Evolutionary conservation across 2,888 invertebrate genomes (phyloP).

Genomic region (Drosophila algonquin): DNA sequence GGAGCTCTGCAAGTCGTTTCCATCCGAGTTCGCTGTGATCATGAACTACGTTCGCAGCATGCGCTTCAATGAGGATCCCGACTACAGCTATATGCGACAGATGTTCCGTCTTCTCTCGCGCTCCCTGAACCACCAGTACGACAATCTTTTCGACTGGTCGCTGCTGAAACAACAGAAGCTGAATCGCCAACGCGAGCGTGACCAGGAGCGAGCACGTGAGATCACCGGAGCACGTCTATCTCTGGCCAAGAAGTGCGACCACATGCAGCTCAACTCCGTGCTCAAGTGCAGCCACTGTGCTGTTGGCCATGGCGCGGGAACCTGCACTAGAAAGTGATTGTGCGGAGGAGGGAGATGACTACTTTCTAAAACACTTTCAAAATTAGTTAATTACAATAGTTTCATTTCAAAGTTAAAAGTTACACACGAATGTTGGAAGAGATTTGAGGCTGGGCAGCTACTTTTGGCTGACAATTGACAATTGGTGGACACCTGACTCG

Average conservation of each 20-base stretch:
- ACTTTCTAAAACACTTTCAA: constrained; percentile 15
- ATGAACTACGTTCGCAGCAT: constrained; percentile 98
- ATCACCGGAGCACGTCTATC: background rate
- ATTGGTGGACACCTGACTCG: background rate
- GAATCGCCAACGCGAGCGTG: constrained; percentile 26
- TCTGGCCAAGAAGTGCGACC: background rate
- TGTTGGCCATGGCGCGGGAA: constrained; percentile 6
- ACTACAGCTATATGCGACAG: constrained; percentile 99
- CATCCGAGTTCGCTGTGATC: constrained; percentile 99
- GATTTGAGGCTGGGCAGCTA: background rate
- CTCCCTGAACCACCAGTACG: constrained; percentile 98
- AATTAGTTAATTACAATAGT: constrained; percentile 39
- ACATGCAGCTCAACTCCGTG: background rate
- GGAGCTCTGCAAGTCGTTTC: constrained; percentile 98
- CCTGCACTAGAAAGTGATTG: constrained; percentile 7
- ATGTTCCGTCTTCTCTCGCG: constrained; percentile 93
- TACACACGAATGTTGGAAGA: background rate
- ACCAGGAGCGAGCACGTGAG: background rate
- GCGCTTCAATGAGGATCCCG: constrained; percentile 98
- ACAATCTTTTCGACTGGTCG: constrained; percentile 99
- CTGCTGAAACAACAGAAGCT: constrained; percentile 93
- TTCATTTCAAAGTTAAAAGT: background rate
- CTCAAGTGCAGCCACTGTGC: background rate
- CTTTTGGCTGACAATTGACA: background rate
- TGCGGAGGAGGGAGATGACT: too few relatives aligned